Evolutionary conservation across 2,797 vertebrate genomes (phyloP), one percentile per base, ranked within the genome.

Genomic region (Distichodus sexfasciatus): DNA sequence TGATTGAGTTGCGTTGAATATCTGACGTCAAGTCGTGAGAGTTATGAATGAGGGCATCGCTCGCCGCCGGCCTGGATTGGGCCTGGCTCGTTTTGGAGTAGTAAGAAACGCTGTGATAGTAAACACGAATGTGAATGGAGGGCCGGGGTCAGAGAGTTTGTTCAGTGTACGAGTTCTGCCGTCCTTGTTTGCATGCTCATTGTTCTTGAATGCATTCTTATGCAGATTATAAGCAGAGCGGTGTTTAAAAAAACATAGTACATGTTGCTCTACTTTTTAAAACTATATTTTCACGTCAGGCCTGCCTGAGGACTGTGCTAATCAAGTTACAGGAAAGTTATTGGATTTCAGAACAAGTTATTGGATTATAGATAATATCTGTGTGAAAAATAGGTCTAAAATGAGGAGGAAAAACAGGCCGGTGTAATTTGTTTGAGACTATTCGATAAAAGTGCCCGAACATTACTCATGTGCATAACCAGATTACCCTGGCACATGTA

Each of bases 361-460:
- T 71, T 65, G 69, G 46, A 58, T 66, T 66, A 29, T 1, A 26
- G 36, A 51, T 41, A 44, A 48, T 58, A 57, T 57, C 54, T 36
- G 47, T 41, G 35, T 47, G 53, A 40, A 53, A 29, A 33, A 29
- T n/a, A 51, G 38, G 35, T 15, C 14, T 41, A 24, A 60, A 76
- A 68, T 72, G 73, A 72, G 17, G 33, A 58, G 38, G 40, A 17
- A n/a, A n/a, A n/a, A n/a, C n/a, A n/a, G n/a, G n/a, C n/a, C n/a
- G n/a, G n/a, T n/a, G n/a, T n/a, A n/a, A n/a, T n/a, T n/a, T n/a
- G n/a, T n/a, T n/a, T n/a, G n/a, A n/a, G n/a, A n/a, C n/a, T n/a
- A 65, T 59, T 40, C 8, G n/a, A 64, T 57, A 55, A 64, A 55
- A 62, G 12, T 62, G 10, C 17, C 38, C 61, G 26, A 57, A 36